Evolutionary conservation across 2,888 invertebrate species (phyloP).

Genomic region (Nesidiocoris tenuis): DNA sequence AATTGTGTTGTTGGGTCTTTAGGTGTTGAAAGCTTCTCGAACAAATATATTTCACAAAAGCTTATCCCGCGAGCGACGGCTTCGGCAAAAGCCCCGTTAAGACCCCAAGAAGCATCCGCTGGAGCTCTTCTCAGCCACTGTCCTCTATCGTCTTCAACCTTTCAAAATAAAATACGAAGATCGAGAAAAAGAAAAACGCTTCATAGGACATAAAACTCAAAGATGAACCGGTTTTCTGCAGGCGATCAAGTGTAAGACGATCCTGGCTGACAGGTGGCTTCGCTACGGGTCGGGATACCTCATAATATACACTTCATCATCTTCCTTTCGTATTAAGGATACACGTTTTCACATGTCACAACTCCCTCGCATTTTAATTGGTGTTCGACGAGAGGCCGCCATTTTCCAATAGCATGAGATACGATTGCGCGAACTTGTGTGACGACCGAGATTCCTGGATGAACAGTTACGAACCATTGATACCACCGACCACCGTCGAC

Average conservation of each 20-base stretch:
- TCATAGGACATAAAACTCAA: constrained; percentile 24
- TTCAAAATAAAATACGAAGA: background rate
- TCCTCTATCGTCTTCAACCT: background rate
- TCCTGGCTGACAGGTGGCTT: constrained; percentile 23
- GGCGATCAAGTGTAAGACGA: constrained; percentile 39
- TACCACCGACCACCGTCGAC: too few species aligned
- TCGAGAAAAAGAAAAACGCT: constrained; percentile 7
- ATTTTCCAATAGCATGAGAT: too few species aligned
- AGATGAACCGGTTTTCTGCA: constrained; percentile 26
- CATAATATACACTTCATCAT: constrained; percentile 42
- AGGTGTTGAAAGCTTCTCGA: too few species aligned
- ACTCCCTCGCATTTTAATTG: constrained; percentile 39
- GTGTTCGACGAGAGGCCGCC: constrained; percentile 7
- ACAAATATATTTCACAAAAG: background rate
- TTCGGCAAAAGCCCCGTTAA: background rate
- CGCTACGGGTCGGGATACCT: constrained; percentile 29
- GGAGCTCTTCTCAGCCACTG: background rate
- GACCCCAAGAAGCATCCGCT: background rate
- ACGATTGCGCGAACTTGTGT: too few species aligned
- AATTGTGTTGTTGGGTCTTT: too few species aligned
- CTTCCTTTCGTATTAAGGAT: constrained; percentile 40
- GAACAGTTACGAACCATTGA: too few species aligned
- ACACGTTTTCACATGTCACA: constrained; percentile 40
- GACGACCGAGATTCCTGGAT: too few species aligned
- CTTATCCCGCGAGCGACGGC: background rate